Evolutionary conservation across 2,797 vertebrate genomes (phyloP), one percentile per base, ranked within the genome.

Genomic region (Denticeps clupeoides): DNA sequence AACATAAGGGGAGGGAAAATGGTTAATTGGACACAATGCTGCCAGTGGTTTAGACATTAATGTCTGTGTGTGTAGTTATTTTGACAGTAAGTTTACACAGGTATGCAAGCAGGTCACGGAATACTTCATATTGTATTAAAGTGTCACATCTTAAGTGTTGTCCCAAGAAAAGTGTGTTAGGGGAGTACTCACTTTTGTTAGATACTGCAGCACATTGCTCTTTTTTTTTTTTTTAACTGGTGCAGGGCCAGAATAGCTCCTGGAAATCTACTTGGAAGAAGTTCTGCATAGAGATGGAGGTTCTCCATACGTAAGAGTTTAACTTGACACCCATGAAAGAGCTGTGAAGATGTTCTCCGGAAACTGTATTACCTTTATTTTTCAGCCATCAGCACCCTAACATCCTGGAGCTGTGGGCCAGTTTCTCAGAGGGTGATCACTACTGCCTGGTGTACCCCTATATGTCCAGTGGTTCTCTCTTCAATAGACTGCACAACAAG

Each of bases 261-360:
- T 78, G 78, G 70, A 82, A 72, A 60, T 70, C 70, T 50, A 56
- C 71, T 13, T 86, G 80, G 78, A 77, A 83, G 43, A 55, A 49
- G 38, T 86, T 84, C 72, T 71, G 72, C 46, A 83, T 72, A 60
- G 79, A 87, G 64, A 72, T 72, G 54, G 78, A 86, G 74, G 65
- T 77, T 58, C 77, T 85, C 53, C 66, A 79, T 33, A 62, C 84
- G 83, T 79, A 72, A 65, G 81, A 73, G 19, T 16, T 7, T 8
- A 12, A 32, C 4, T 13, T 31, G 9, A 5, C n/a, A 2, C 16
- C 5, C 1, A 15, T 12, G 8, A 19, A 15, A 18, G 7, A 10
- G n/a, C 4, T n/a, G 1, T 18, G 9, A 19, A 27, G 2, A 25
- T 25, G 5, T 23, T 5, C 19, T 27, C 8, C 21, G 3, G 7